Conservation (phyloP, 2,113 vertebrate genomes). For the Neofelis nebulosa region DNA sequence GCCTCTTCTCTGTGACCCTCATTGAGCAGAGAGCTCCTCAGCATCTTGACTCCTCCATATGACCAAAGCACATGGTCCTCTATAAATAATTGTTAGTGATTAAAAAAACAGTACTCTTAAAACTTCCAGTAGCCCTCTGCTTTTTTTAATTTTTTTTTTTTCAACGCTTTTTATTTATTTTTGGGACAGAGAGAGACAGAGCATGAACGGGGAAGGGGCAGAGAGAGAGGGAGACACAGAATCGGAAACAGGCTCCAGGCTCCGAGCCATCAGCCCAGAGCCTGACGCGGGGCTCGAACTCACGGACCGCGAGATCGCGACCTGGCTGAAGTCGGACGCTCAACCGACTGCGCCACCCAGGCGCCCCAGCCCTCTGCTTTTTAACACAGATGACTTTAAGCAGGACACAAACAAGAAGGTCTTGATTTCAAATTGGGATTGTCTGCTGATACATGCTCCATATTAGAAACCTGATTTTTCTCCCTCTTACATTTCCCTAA, state of each 20-base stretch:
- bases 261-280: too few relatives aligned
- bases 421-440: constrained; percentile 45
- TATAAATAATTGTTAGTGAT: constrained; percentile 38
- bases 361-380: constrained; percentile 39
- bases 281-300: too few relatives aligned
- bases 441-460: constrained; percentile 26
- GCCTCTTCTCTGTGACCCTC: not conserved
- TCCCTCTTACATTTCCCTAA: constrained; percentile 39
- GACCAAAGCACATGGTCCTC: not conserved
- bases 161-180: too few relatives aligned
- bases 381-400: constrained; percentile 57
- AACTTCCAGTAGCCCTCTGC: constrained; percentile 7
- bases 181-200: too few relatives aligned
- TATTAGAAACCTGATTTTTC: constrained; percentile 29
- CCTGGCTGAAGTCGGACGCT: too few relatives aligned
- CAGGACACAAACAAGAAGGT: constrained; percentile 14
- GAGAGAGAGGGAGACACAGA: too few relatives aligned
- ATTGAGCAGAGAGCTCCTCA: not conserved
- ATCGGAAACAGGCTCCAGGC: too few relatives aligned
- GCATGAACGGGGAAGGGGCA: too few relatives aligned
- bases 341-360: too few relatives aligned
- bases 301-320: too few relatives aligned
- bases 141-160: too few relatives aligned
- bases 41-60: not conserved
- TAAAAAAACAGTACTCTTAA: constrained; percentile 49